phyloP scores from a whole-genome alignment of 1,140 invertebrate species.

The Cydia strobilella region DNA sequence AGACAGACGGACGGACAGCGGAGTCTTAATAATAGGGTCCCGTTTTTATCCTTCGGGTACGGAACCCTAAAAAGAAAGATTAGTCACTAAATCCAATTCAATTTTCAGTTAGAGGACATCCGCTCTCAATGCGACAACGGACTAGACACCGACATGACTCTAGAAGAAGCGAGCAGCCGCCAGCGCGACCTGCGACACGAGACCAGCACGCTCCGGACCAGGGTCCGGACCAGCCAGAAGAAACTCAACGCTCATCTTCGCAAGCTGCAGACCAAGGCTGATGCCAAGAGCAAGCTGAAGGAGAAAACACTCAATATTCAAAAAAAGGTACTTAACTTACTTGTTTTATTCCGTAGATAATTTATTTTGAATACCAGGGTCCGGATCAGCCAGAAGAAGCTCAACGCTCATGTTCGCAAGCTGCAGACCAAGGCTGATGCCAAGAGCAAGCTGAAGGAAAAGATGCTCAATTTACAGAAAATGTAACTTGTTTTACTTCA shows the following conservation, averaged over 20 bases:
- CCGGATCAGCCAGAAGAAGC: too few relatives aligned
- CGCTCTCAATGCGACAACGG: conserved; percentile 53
- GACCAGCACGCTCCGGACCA: conserved; percentile 73
- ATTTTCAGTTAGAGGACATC: conserved; percentile 64
- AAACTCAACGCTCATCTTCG: conserved; percentile 82
- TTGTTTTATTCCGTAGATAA: not conserved
- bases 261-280: conserved; percentile 80
- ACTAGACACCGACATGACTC: conserved; percentile 70
- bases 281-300: conserved; percentile 81
- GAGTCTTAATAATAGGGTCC: too few relatives aligned
- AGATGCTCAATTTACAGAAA: conserved; percentile 80
- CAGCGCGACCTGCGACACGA: conserved; percentile 80
- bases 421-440: conserved; percentile 80
- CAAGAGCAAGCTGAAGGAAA: conserved; percentile 82
- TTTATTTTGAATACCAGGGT: too few relatives aligned
- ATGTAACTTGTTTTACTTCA: too few relatives aligned
- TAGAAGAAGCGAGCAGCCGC: conserved; percentile 82
- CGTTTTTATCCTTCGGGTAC: too few relatives aligned
- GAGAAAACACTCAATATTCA: conserved; percentile 81
- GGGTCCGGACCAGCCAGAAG: conserved; percentile 80
- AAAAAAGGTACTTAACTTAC: conserved; percentile 72
- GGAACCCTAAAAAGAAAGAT: not conserved
- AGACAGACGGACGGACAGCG: too few relatives aligned
- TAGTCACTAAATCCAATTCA: not conserved
- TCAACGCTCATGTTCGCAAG: conserved; percentile 70